Percentiles rank a stretch among this genome's conserved stretches.
These are phyloP conservation scores for Amyelois transitella DNA, from an alignment of 1,140 invertebrate species.

Conservation along the genomic window DNA sequence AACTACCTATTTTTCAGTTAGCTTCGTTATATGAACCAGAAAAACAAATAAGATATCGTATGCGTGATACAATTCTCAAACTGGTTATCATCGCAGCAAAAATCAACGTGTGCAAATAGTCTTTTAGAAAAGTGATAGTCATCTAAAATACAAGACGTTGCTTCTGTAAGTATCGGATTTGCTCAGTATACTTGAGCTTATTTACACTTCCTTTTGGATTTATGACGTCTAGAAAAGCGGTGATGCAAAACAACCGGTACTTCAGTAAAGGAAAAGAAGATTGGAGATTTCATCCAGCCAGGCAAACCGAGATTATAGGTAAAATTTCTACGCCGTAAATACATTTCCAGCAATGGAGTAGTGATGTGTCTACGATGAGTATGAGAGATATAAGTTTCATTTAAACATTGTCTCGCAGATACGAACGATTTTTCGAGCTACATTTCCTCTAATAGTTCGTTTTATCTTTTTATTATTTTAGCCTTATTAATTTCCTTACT, in stretches of 20 bases:
- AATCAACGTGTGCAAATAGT: not conserved
- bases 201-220: not conserved
- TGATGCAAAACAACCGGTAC: not conserved
- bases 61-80: not conserved
- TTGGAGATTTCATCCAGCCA: not conserved
- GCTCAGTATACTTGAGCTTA: not conserved
- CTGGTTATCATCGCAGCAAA: not conserved
- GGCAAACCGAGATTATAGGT: not conserved
- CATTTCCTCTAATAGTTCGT: too few relatives aligned
- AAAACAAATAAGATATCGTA: too few relatives aligned
- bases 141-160: constrained; percentile 6
- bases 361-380: too few relatives aligned
- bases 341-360: too few relatives aligned
- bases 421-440: too few relatives aligned
- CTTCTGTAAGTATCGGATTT: not conserved
- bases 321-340: not conserved
- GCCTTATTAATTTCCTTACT: too few relatives aligned
- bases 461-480: too few relatives aligned
- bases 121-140: constrained; percentile 14
- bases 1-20: too few relatives aligned
- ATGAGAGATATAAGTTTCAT: too few relatives aligned
- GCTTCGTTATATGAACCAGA: too few relatives aligned
- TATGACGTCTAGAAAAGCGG: not conserved
- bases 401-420: too few relatives aligned
- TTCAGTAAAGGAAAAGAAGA: not conserved